These are phyloP conservation scores for Nymphalis polychloros DNA, from an alignment of 2,888 invertebrate genomes.

Conservation along the genomic window DNA sequence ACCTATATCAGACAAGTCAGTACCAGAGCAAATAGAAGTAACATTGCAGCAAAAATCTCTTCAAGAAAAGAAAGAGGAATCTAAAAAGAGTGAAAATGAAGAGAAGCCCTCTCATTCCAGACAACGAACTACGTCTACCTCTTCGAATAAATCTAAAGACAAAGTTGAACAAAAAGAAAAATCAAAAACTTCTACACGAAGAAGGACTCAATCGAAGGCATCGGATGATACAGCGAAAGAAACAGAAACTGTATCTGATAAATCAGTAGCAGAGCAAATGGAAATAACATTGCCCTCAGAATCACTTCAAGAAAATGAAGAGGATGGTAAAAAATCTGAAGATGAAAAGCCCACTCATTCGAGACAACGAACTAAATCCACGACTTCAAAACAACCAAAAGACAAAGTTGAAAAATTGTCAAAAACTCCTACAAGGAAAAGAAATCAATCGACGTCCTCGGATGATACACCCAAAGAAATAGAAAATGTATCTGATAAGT, in stretches of 20 bases:
- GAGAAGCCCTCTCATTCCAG: conserved; percentile 21
- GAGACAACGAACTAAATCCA: conserved; percentile 22
- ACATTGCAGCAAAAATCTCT: neutral
- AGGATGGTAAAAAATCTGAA: neutral
- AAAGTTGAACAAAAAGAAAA: neutral
- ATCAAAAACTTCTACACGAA: neutral
- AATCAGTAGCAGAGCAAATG: neutral
- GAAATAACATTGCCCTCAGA: neutral
- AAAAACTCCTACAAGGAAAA: neutral
- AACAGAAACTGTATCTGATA: neutral
- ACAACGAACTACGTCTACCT: conserved; percentile 34
- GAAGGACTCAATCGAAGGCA: neutral
- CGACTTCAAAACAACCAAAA: conserved; percentile 49
- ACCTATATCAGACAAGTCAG: neutral
- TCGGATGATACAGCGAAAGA: neutral
- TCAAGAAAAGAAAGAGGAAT: neutral
- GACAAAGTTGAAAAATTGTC: conserved; percentile 5
- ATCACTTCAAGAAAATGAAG: neutral
- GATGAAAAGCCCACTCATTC: conserved; percentile 20
- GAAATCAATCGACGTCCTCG: too few relatives aligned
- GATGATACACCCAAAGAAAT: neutral
- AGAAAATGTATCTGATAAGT: neutral
- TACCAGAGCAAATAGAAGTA: too few relatives aligned
- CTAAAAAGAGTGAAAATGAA: neutral
- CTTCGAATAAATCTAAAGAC: conserved; percentile 46